These are phyloP conservation scores for Perodicticus potto DNA, from an alignment of 2,797 vertebrate species.

Conservation along the genomic window DNA sequence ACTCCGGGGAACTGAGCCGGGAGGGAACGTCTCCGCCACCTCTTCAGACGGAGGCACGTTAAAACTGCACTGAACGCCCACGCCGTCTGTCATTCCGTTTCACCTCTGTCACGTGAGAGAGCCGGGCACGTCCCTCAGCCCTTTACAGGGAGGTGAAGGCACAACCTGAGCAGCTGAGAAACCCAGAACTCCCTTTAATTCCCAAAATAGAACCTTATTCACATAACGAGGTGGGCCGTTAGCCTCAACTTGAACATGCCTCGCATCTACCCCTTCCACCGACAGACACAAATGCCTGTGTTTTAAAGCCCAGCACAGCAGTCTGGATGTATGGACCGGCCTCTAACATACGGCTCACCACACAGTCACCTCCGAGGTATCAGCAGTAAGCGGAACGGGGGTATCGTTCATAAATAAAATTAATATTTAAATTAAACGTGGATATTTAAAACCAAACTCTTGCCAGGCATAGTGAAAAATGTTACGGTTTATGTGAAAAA, in stretches of 20 bases:
- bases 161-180: neutral
- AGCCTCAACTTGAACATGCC: neutral
- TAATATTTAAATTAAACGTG: conserved; percentile 26
- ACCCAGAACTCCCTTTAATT: conserved; percentile 24
- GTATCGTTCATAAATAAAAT: neutral
- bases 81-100: conserved; percentile 52
- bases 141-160: neutral
- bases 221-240: neutral
- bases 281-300: neutral
- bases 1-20: conserved; percentile 68
- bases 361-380: conserved; percentile 8
- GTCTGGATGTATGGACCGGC: neutral
- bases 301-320: neutral
- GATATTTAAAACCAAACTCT: conserved; percentile 28
- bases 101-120: conserved; percentile 72
- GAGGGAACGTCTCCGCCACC: conserved; percentile 74
- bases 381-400: neutral
- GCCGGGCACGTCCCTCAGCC: conserved; percentile 67
- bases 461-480: neutral
- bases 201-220: neutral
- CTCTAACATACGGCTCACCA: neutral
- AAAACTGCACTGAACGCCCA: conserved; percentile 78
- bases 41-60: conserved; percentile 74
- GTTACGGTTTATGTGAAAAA: neutral
- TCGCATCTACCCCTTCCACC: neutral